These are phyloP conservation scores for Tetraodon nigroviridis DNA, from an alignment of 2,113 vertebrate species.

Conservation along the genomic window DNA sequence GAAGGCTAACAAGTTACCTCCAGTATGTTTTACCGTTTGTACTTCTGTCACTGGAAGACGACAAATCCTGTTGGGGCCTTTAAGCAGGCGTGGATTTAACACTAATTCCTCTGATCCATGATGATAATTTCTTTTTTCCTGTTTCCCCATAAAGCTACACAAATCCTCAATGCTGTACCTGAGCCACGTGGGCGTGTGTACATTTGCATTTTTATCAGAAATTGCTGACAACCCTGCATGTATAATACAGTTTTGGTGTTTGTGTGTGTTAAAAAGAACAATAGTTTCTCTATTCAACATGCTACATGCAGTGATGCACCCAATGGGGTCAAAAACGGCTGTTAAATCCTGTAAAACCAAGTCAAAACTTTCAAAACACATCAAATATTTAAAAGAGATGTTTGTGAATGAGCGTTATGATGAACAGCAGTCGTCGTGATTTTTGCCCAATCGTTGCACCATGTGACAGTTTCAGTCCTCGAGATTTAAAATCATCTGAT, in stretches of 20 bases:
- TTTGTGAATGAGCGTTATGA: too few relatives aligned
- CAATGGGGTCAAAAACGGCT: too few relatives aligned
- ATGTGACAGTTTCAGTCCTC: too few relatives aligned
- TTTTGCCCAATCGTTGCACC: too few relatives aligned
- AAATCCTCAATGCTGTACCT: slow-evolving; percentile 6
- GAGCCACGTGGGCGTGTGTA: slow-evolving; percentile 2
- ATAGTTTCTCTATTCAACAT: too few relatives aligned
- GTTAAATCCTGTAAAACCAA: too few relatives aligned
- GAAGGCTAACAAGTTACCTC: slow-evolving; percentile 70
- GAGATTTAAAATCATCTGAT: too few relatives aligned
- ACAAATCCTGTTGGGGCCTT: slow-evolving; percentile 21
- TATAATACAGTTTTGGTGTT: slow-evolving; percentile 21
- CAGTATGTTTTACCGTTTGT: slow-evolving; percentile 27
- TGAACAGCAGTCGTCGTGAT: too few relatives aligned
- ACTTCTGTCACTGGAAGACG: slow-evolving; percentile 24
- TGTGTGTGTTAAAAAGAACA: background rate
- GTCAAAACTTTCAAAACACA: too few relatives aligned
- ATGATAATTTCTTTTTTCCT: slow-evolving; percentile 32
- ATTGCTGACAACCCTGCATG: slow-evolving; percentile 17
- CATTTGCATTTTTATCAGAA: slow-evolving; percentile 11
- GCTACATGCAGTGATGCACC: too few relatives aligned
- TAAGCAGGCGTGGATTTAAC: slow-evolving; percentile 28
- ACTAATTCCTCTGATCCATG: slow-evolving; percentile 35
- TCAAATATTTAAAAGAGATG: too few relatives aligned
- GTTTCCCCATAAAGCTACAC: background rate